phyloP scores from a whole-genome alignment of 35 echinoderm and acorn worm species.

The Nesometra sesokonis region DNA sequence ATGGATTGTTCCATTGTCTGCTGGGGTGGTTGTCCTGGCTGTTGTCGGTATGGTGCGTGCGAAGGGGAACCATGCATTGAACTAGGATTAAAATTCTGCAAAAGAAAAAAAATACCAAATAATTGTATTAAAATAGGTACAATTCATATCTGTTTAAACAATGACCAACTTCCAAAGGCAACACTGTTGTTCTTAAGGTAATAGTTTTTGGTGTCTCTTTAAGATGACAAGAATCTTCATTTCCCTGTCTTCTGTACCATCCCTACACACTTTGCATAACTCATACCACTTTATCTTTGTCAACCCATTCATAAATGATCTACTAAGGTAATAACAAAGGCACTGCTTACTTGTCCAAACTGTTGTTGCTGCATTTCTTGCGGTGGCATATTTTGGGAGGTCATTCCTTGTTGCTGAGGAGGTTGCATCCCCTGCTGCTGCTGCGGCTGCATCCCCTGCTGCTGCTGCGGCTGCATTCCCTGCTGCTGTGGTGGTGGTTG shows the following conservation, averaged over 20 bases:
- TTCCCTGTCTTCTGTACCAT: too few species aligned
- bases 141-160: too few species aligned
- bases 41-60: constrained; percentile 10
- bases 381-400: not conserved
- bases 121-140: too few species aligned
- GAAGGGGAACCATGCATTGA: constrained; percentile 44
- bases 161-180: too few species aligned
- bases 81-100: constrained; percentile 14
- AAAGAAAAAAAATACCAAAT: not conserved
- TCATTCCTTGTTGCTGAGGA: constrained; percentile 4
- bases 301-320: too few species aligned
- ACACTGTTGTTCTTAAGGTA: too few species aligned
- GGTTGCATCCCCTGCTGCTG: constrained; percentile 15
- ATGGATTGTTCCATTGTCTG: constrained; percentile 7
- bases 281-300: too few species aligned
- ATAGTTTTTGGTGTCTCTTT: too few species aligned
- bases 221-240: too few species aligned
- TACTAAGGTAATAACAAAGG: too few species aligned
- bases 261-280: too few species aligned
- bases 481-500: constrained; percentile 48
- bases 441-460: constrained; percentile 2
- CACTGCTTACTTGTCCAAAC: constrained; percentile 24
- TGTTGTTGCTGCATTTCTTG: constrained; percentile 5
- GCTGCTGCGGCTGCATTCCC: constrained; percentile 19
- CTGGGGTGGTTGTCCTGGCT: constrained; percentile 7